phyloP scores from a whole-genome alignment of 2,113 vertebrate genomes.

The Gallinago paraguaiae region DNA sequence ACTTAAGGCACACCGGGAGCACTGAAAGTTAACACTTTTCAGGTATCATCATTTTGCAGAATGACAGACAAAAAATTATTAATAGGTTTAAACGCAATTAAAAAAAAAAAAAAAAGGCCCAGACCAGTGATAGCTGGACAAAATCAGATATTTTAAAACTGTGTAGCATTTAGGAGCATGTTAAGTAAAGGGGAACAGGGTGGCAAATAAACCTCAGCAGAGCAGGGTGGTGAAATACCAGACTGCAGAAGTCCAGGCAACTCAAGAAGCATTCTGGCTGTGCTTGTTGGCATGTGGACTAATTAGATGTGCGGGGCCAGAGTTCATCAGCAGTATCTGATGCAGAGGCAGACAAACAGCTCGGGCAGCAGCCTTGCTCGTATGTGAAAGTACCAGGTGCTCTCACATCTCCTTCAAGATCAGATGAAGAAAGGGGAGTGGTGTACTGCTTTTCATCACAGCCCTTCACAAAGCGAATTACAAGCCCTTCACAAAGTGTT shows the following conservation, averaged over 20 bases:
- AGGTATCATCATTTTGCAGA: neutral
- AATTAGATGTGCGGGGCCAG: neutral
- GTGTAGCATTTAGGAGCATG: neutral
- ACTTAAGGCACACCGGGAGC: neutral
- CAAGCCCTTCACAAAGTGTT: neutral
- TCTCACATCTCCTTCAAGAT: neutral
- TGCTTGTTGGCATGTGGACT: neutral
- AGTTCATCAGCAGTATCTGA: neutral
- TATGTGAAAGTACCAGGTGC: neutral
- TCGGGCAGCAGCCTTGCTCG: neutral
- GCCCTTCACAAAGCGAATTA: neutral
- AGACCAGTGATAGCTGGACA: neutral
- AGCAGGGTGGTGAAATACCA: neutral
- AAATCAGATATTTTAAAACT: neutral
- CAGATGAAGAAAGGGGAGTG: neutral
- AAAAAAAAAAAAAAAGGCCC: neutral
- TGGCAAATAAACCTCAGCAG: neutral
- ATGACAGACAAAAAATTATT: neutral
- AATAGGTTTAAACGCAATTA: neutral
- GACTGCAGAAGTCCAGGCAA: neutral
- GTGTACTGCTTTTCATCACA: neutral
- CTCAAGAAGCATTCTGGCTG: neutral
- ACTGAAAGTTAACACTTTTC: neutral
- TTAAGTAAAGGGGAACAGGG: neutral
- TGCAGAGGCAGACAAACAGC: neutral